These are phyloP conservation scores for Norana najaformis DNA, from an alignment of 2,888 invertebrate species.

Conservation along the genomic window DNA sequence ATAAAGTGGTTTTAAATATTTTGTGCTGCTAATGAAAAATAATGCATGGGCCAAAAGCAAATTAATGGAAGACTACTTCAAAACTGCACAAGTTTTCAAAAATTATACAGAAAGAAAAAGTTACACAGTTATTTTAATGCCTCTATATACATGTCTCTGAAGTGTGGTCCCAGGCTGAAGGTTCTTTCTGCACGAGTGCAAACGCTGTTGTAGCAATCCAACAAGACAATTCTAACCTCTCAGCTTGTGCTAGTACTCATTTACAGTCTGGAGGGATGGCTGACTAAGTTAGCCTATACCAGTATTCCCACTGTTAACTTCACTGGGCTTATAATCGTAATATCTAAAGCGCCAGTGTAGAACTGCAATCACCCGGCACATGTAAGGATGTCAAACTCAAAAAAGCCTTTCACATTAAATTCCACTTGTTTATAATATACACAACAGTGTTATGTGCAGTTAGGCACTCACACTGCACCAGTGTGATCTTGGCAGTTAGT, in stretches of 20 bases:
- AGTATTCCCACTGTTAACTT: background rate
- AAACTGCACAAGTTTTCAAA: background rate
- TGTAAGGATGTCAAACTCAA: background rate
- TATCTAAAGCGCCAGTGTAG: background rate
- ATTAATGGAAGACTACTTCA: background rate
- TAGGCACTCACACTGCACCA: background rate
- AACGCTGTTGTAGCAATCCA: background rate
- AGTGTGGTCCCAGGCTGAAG: background rate
- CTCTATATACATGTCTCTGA: background rate
- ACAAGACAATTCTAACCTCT: background rate
- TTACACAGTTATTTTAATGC: background rate
- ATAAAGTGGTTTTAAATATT: background rate
- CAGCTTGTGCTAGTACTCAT: background rate
- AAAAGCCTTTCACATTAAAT: background rate
- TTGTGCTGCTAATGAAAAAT: background rate
- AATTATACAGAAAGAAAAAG: background rate
- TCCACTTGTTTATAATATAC: background rate
- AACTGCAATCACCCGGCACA: background rate
- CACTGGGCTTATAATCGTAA: background rate
- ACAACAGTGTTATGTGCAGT: background rate
- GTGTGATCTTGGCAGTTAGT: background rate
- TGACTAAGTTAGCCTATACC: background rate
- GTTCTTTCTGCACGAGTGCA: background rate
- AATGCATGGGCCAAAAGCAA: background rate
- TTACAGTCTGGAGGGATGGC: background rate